phyloP scores from a whole-genome alignment of 2,797 vertebrate species.

The Darevskia nairensis region DNA sequence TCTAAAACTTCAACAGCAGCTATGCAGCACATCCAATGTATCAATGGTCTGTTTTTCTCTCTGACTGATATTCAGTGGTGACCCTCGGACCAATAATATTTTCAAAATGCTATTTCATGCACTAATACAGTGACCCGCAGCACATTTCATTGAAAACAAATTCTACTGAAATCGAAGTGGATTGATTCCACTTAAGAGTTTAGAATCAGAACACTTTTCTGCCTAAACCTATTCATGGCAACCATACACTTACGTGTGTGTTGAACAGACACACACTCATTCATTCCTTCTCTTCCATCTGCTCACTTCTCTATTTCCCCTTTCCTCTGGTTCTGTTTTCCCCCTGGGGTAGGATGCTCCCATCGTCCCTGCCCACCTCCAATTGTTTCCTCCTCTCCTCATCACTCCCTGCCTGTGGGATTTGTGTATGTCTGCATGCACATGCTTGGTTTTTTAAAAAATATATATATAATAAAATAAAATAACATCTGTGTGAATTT shows the following conservation, averaged over 20 bases:
- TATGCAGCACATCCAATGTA: not conserved
- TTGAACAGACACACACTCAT: slow-evolving; percentile 2
- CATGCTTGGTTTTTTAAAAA: not conserved
- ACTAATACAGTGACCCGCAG: not conserved
- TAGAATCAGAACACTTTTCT: not conserved
- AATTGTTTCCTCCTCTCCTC: not conserved
- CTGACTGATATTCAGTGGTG: not conserved
- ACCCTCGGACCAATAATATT: not conserved
- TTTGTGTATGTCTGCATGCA: not conserved
- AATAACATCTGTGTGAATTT: slow-evolving; percentile 11
- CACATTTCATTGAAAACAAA: not conserved
- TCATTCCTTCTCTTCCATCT: slow-evolving; percentile 24
- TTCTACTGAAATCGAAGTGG: not conserved
- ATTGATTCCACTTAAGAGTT: not conserved
- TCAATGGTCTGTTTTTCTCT: not conserved
- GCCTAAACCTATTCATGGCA: not conserved
- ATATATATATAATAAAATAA: not conserved
- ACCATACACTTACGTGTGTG: not conserved
- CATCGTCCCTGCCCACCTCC: not conserved
- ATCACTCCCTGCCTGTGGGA: not conserved
- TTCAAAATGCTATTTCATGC: not conserved
- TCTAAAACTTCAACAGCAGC: not conserved
- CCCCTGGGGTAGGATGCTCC: too few relatives aligned
- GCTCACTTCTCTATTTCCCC: not conserved
- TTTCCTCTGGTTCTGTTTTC: not conserved